These are phyloP conservation scores for Noturus placidus DNA, from an alignment of 2,113 vertebrate species.

Conservation along the genomic window DNA sequence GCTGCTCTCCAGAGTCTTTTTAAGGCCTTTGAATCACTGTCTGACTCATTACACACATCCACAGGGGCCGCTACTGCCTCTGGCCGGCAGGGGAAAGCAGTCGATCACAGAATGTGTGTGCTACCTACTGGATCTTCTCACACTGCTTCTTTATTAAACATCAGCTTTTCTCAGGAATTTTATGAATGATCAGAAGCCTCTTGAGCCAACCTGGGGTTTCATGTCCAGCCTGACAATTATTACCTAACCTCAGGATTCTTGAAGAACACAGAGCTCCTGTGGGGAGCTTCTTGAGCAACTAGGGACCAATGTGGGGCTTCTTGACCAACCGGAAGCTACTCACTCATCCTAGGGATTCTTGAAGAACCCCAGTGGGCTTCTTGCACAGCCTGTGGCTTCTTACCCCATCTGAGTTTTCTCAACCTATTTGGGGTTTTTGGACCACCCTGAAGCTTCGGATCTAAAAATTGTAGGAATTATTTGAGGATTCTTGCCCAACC, in stretches of 20 bases:
- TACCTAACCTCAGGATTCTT: neutral
- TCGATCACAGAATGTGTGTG: conserved; percentile 38
- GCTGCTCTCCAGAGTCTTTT: conserved; percentile 64
- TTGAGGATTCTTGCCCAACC: neutral
- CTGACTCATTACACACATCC: conserved; percentile 50
- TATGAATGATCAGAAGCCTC: neutral
- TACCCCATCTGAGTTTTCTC: neutral
- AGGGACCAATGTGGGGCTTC: neutral
- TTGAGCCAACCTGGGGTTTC: neutral
- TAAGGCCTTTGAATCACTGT: conserved; percentile 60
- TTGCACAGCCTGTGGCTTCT: too few relatives aligned
- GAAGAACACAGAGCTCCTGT: neutral
- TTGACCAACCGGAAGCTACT: neutral
- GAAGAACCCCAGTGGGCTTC: neutral
- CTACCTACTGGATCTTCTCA: neutral
- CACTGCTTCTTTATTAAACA: neutral
- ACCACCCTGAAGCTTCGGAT: neutral
- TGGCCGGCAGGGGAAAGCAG: conserved; percentile 42
- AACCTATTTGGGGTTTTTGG: neutral
- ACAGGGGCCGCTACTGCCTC: conserved; percentile 44
- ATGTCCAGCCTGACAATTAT: neutral
- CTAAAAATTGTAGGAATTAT: neutral
- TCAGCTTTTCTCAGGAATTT: neutral
- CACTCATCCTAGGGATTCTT: neutral
- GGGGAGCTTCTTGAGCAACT: neutral